Percentiles rank a stretch among this genome's conserved stretches.
phyloP scores from a whole-genome alignment of 2,113 vertebrate genomes.

The Hippopotamus amphibius region DNA sequence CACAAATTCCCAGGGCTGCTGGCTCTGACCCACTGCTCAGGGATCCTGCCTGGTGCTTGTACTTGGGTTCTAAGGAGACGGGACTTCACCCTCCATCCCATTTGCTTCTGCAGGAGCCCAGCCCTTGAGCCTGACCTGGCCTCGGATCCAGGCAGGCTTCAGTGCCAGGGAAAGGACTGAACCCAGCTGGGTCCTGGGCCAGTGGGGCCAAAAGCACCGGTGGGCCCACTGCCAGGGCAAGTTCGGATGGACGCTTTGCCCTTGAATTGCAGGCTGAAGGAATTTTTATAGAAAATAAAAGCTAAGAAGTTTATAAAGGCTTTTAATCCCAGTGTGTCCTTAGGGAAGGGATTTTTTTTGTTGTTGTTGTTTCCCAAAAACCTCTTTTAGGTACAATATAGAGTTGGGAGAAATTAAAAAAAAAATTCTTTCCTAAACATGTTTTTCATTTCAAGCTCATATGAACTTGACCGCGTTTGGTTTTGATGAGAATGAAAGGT shows the following conservation, averaged over 20 bases:
- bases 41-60: neutral
- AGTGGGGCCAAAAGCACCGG: neutral
- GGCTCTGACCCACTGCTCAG: neutral
- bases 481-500: slow-evolving; percentile 44
- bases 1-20: neutral
- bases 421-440: neutral
- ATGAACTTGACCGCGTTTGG: neutral
- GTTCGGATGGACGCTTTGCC: neutral
- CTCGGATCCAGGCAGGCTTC: neutral
- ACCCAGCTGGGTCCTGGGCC: neutral
- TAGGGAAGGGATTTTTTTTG: neutral
- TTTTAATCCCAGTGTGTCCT: slow-evolving; percentile 16
- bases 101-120: neutral
- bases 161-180: neutral
- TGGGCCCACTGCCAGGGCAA: no score
- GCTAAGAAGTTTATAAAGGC: neutral
- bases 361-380: neutral
- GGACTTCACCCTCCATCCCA: neutral
- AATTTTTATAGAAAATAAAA: slow-evolving; percentile 40
- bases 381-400: slow-evolving; percentile 26
- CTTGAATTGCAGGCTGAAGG: neutral
- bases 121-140: neutral
- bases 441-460: slow-evolving; percentile 57
- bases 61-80: neutral
- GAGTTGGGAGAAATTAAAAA: neutral